phyloP scores from a whole-genome alignment of 1,140 invertebrate species.

The Dryas iulia region DNA sequence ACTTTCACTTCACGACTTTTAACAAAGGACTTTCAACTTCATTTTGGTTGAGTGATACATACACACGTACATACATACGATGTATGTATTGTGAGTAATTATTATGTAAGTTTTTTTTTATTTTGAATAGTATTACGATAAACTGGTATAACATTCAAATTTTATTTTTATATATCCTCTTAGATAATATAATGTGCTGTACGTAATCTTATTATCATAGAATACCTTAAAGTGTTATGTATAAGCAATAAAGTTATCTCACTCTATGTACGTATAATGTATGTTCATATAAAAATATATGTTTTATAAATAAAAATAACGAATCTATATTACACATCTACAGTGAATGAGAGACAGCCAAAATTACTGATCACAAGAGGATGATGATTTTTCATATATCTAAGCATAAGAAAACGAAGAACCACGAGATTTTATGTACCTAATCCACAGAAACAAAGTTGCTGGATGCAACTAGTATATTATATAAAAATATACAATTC shows the following conservation, averaged over 20 bases:
- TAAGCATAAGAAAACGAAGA: too few species aligned
- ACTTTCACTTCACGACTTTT: conserved; percentile 22
- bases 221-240: not conserved
- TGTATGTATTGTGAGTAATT: not conserved
- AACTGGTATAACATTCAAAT: not conserved
- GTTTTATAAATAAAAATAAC: too few species aligned
- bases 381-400: too few species aligned
- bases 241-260: too few species aligned
- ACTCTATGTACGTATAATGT: too few species aligned
- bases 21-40: conserved; percentile 6
- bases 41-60: not conserved
- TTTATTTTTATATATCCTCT: not conserved
- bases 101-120: not conserved
- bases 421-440: too few species aligned
- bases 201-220: not conserved
- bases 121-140: not conserved
- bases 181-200: not conserved
- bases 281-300: too few species aligned
- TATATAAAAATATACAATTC: not conserved
- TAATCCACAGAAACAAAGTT: too few species aligned
- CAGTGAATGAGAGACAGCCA: too few species aligned
- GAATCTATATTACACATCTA: too few species aligned
- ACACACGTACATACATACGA: not conserved
- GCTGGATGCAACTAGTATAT: too few species aligned
- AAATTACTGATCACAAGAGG: too few species aligned